Evolutionary conservation across 2,113 vertebrate genomes (phyloP).

Genomic region (Chrysochloris asiatica): DNA sequence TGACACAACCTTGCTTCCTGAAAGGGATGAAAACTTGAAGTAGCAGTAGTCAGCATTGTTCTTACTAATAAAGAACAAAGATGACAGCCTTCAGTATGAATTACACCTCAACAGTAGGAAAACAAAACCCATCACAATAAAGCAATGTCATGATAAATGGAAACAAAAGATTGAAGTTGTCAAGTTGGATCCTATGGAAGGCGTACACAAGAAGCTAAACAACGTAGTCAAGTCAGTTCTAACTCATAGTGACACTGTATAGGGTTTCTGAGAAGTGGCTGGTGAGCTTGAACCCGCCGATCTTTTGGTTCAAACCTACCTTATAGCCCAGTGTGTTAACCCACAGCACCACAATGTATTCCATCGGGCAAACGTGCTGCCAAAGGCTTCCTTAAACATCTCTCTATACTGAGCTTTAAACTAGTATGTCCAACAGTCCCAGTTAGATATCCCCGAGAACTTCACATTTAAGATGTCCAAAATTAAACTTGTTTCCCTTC

Average conservation of each 20-base stretch:
- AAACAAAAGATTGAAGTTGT: neutral
- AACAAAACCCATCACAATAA: neutral
- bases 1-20: no score
- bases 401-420: constrained; percentile 15
- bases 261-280: no score
- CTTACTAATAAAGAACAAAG: no score
- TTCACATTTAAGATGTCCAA: neutral
- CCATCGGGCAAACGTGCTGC: neutral
- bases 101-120: neutral
- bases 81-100: no score
- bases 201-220: neutral
- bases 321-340: no score
- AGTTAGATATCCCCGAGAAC: neutral
- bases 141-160: neutral
- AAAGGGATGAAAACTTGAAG: no score
- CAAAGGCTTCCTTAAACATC: neutral
- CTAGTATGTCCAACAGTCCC: neutral
- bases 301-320: no score
- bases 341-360: no score
- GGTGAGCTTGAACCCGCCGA: no score
- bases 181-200: neutral
- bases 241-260: no score
- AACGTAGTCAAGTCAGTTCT: no score
- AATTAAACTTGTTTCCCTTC: neutral
- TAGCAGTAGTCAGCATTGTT: no score